Evolutionary conservation across 2,888 invertebrate species (phyloP).

Genomic region (Aspidiotus destructor): DNA sequence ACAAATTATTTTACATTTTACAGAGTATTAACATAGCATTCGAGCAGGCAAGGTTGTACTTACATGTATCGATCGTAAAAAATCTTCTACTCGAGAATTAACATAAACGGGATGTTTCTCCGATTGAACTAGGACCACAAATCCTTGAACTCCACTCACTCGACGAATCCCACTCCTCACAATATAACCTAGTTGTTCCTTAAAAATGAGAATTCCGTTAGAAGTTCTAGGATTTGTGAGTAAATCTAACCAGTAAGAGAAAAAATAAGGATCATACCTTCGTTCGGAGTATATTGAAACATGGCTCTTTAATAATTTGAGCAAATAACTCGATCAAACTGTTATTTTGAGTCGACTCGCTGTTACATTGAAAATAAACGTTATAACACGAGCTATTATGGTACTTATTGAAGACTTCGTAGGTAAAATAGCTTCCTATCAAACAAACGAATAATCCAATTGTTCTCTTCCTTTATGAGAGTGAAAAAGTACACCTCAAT

Average conservation of each 20-base stretch:
- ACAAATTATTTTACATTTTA: neutral
- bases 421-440: constrained; percentile 14
- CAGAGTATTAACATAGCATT: neutral
- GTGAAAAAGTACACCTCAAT: neutral
- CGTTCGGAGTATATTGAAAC: constrained; percentile 80
- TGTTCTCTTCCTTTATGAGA: too few relatives aligned
- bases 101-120: constrained; percentile 69
- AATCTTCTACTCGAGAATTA: constrained; percentile 78
- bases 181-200: constrained; percentile 90
- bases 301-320: constrained; percentile 83
- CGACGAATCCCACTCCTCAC: constrained; percentile 79
- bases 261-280: constrained; percentile 49
- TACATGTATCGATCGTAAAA: constrained; percentile 69
- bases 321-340: constrained; percentile 74
- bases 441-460: neutral
- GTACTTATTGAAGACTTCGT: constrained; percentile 45
- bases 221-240: too few relatives aligned
- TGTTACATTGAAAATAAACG: constrained; percentile 77
- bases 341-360: constrained; percentile 62
- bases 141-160: constrained; percentile 74
- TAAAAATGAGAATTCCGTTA: too few relatives aligned
- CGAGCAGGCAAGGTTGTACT: constrained; percentile 27
- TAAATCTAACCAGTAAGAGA: too few relatives aligned
- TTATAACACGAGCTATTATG: constrained; percentile 82
- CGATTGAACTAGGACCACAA: constrained; percentile 70